Evolutionary conservation across 1,140 invertebrate species (phyloP), one percentile per base, ranked within the genome.

Genomic region (Bombus waltoni): DNA sequence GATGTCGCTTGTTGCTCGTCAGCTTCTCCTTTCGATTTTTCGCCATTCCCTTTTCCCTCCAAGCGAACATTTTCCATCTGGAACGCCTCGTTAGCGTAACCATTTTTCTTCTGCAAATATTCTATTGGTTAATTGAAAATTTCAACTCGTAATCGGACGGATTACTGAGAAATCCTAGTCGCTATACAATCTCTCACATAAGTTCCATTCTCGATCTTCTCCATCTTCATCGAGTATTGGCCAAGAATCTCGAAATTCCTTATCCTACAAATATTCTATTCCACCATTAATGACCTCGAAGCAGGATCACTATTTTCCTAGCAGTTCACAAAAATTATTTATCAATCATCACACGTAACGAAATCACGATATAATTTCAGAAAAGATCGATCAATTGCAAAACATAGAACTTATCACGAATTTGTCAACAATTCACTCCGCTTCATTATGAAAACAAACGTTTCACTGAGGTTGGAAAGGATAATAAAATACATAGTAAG

Each of bases 11-110:
- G 62, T 40, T 32, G 53, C 42, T n/a, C 65, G 44, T 87, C 32
- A 13, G 47, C 22, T 1, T 62, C 18, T 11, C 71, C 65, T 11
- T 70, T 62, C 32, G 15, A 13, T 38, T 87, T 89, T 2, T 66
- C 73, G 3, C 42, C 32, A 25, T 22, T 62, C n/a, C 53, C 59
- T 25, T 65, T 79, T 38, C 15, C 10, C 11, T 73, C 79, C 15
- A 22, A 11, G 22, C 44, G 59, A 81, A 86, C 28, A 76, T 83
- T 62, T 28, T 85, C 89, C 75, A 91, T 40, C 73, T 88, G 85
- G 66, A 92, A 93, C 1, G 77, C 90, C 40, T 87, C 88, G 68
- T 93, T 93, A n/a, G 81, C 76, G 53, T 81, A 88, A 15, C 78
- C 92, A 87, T 83, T 89, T 42, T 42, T 72, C 32, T 42, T 86